Base-by-base conservation (phyloP, 2,113 vertebrate genomes). In the Bos taurus region DNA sequence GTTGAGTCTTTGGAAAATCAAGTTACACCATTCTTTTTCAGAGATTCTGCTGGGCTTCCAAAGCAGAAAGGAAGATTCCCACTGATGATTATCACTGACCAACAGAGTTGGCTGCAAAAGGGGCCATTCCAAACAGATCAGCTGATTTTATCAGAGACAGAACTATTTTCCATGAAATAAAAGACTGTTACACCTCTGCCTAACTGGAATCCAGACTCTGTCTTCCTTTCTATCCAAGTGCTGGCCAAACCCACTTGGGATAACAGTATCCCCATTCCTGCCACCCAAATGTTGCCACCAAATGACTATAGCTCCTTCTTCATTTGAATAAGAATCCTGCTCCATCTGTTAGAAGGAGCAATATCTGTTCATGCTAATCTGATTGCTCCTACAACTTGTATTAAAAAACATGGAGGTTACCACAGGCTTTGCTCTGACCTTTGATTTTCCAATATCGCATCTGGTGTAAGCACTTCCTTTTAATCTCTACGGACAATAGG, bases 331-430 rank as follows among this genome's bases (percentile, higher is more conserved):
- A 97, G 98, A 98, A 98, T 97, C 93, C 97, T 81, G 86, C 97
- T 98, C 98, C 98, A 98, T 98, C 98, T 98, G 98, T 97, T 97
- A 97, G 96, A 97, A 96, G 94, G 71, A 95, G 95, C 96, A 97
- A 91, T 98, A 97, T 97, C 97, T 96, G 91, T 91, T 96, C 98
- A 93, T 98, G 98, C 98, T 98, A 98, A 98, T 98, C 98, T 98
- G 98, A 98, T 98, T 98, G 98, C 97, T 90, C 93, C 91, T 96
- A 96, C 97, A 94, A 91, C 95, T 97, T 96, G 94, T 98, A 98
- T 98, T 97, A 97, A 83, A 98, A 98, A 97, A 98, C 94, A 95
- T 3, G 4, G 94, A 96, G 81, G 89, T 90, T 97, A 87, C 81
- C 59, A 40, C 60, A 96, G 87, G 48, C 97, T 90, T 98, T 96